Evolutionary conservation across 2,888 invertebrate genomes (phyloP), one percentile per base, ranked within the genome.

Genomic region (Saturnia japonica): DNA sequence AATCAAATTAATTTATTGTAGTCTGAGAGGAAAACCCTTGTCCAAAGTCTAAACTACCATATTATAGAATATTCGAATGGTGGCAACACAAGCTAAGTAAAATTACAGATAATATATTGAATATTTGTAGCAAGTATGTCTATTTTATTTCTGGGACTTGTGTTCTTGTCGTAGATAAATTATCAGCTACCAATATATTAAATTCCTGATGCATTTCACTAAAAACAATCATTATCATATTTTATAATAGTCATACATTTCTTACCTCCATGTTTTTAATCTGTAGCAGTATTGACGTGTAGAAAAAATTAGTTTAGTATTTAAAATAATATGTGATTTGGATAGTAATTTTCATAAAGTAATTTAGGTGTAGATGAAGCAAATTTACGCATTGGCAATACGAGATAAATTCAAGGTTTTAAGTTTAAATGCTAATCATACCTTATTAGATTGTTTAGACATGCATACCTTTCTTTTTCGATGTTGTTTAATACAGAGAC

Each of bases 291-390:
- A 16, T 64, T 40, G 11, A 0, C 28, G 28, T 60, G 60, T 64
- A 40, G 34, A 64, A 1, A 40, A 40, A 34, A 62, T 28, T 62
- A 34, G 25, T 47, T 6, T n/a, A n/a, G n/a, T 57, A 7, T 54
- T 34, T 12, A 57, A 25, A 25, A 60, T 28, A 45, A 34, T 47
- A 47, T 68, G 68, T 54, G 34, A 47, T 68, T 51, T 45, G n/a
- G 22, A 68, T 34, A 68, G 51, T 28, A 28, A 25, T 45, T 34
- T 68, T 40, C 16, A 68, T 51, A 68, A 51, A n/a, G n/a, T 68
- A 4, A 60, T 60, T 60, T 60, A 60, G 28, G 57, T 28, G 57
- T 28, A 25, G 14, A 60, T 28, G 16, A 14, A 60, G 28, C 25
- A 28, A 60, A 25, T 60, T 60, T 28, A 28, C 12, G 8, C 28